Base-by-base conservation (phyloP, 2,797 vertebrate genomes). In the Sylvilagus floridanus region DNA sequence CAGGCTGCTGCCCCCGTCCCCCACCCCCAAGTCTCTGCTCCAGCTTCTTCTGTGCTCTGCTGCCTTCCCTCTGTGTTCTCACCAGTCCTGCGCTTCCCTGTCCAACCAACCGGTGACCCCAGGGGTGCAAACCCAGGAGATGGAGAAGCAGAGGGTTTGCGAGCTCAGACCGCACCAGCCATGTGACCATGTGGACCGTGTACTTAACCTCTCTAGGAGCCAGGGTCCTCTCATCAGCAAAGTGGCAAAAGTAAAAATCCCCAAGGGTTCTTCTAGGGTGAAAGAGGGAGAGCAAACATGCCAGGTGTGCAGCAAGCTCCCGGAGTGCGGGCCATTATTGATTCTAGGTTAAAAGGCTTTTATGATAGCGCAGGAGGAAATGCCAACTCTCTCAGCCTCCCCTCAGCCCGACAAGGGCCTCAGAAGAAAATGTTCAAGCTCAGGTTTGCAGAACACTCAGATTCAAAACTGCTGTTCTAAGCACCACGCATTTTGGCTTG, bases 211-310 rank as follows among this genome's bases (percentile, higher is more conserved):
- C 19, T 42, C 10, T 24, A 42, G 30, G 12, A 13, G 22, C 84
- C 19, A 21, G 14, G 19, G 42, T 54, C 50, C 90, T 84, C 91
- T 84, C 72, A 90, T 21, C 75, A 92, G n/a, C 63, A 92, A 84
- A 84, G 60, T 9, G 32, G 11, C 16, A 90, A 65, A 37, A n/a
- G 32, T 22, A 57, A 35, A 22, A 90, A 84, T 8, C 57, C 16
- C 42, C 2, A 12, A 75, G 71, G 30, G 0, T 66, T 28, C 35
- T 90, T 76, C 65, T 8, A 73, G 69, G 21, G 60, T 42, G 78
- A 85, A 77, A 57, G 1, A 73, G 28, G 73, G n/a, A 77, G 65
- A 57, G 37, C 60, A 35, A 62, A 2, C 13, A 83, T 21, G 77
- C 37, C 42, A 42, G 16, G 52, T 65, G 19, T 37, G 5, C 50